These are phyloP conservation scores for Iphiclides podalirius DNA, from an alignment of 2,888 invertebrate species.

Conservation along the genomic window DNA sequence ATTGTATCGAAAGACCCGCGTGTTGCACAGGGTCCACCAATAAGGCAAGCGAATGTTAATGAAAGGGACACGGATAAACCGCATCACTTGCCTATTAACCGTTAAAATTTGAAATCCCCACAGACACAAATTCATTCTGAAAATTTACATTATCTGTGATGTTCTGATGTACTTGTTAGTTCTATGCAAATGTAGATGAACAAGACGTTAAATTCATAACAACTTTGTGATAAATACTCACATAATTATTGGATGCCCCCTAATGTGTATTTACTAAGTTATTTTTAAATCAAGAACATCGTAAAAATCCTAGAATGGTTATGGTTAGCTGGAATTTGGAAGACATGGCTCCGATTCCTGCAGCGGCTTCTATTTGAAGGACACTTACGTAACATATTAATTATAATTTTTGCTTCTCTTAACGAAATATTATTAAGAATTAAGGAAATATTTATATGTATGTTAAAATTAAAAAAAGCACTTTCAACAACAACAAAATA, in stretches of 20 bases:
- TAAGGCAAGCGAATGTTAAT: not conserved
- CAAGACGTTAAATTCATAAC: not conserved
- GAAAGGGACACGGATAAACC: not conserved
- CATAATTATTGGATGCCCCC: too few relatives aligned
- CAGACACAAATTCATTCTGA: not conserved
- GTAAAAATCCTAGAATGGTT: not conserved
- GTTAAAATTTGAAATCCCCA: not conserved
- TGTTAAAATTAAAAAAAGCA: too few relatives aligned
- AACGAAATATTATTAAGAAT: not conserved
- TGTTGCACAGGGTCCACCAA: too few relatives aligned
- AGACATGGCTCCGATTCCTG: too few relatives aligned
- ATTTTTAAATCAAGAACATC: not conserved
- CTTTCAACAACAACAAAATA: too few relatives aligned
- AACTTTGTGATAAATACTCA: too few relatives aligned
- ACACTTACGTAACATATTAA: too few relatives aligned
- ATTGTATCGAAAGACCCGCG: too few relatives aligned
- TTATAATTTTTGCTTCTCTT: not conserved
- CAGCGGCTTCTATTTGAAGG: too few relatives aligned
- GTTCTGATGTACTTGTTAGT: not conserved
- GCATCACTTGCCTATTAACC: not conserved
- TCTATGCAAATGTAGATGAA: not conserved
- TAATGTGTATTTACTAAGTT: too few relatives aligned
- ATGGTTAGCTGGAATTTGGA: not conserved
- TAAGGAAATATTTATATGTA: too few relatives aligned
- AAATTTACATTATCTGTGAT: conserved; percentile 6